Conservation (phyloP, 2,113 vertebrate species). For the Osmerus eperlanus region DNA sequence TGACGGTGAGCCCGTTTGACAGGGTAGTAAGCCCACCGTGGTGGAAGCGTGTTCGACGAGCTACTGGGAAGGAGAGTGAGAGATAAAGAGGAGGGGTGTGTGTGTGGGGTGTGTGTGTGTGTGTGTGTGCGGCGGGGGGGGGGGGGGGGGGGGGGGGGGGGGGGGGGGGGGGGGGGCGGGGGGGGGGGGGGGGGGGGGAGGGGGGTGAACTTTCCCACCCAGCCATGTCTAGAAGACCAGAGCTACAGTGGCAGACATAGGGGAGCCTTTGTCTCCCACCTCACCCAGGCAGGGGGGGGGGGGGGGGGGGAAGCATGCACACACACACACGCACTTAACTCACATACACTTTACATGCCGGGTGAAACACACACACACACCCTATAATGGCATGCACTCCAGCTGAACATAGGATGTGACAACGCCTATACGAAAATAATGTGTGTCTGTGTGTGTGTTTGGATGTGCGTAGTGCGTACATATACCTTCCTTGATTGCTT, state of each 20-base stretch:
- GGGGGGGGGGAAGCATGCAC: not conserved
- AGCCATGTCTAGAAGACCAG: conserved; percentile 26
- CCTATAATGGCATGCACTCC: not conserved
- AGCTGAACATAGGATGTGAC: conserved; percentile 11
- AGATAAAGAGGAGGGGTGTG: conserved; percentile 1
- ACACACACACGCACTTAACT: conserved; percentile 6
- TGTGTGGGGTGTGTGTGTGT: not conserved
- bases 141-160: not conserved
- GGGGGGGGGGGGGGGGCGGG: not conserved
- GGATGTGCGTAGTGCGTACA: conserved; percentile 27
- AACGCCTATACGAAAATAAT: conserved; percentile 32
- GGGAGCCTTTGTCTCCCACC: conserved; percentile 69
- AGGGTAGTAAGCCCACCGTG: conserved; percentile 48
- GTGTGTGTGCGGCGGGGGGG: not conserved
- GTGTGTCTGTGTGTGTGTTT: conserved; percentile 25
- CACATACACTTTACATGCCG: conserved; percentile 33
- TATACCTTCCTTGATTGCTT: conserved; percentile 8
- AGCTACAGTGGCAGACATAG: conserved; percentile 61
- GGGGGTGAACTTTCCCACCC: conserved; percentile 62
- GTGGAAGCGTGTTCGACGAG: conserved; percentile 28
- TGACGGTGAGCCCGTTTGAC: not conserved
- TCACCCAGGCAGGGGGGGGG: conserved; percentile 43
- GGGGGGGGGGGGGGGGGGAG: not conserved
- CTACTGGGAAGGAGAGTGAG: conserved; percentile 16
- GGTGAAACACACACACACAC: conserved; percentile 1